Percentiles rank a stretch among this genome's conserved stretches.
These are phyloP conservation scores for Chaetodon trifasciatus DNA, from an alignment of 2,797 vertebrate species.

Conservation along the genomic window DNA sequence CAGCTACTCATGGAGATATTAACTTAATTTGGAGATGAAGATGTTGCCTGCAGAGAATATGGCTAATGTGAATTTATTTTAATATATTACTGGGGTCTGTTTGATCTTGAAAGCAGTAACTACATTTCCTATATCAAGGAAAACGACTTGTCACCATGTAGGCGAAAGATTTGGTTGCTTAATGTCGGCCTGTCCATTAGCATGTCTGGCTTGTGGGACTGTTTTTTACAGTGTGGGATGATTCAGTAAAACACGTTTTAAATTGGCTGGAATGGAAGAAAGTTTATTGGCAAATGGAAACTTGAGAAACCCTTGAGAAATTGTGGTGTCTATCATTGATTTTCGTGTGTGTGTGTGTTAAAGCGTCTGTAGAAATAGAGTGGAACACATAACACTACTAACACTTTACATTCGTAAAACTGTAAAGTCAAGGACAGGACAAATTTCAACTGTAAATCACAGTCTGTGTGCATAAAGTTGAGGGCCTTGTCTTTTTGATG, in stretches of 20 bases:
- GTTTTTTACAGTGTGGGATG: background rate
- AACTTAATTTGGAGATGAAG: slow-evolving; percentile 1
- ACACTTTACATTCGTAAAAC: background rate
- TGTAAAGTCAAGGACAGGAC: background rate
- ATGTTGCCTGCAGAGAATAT: background rate
- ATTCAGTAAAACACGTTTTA: background rate
- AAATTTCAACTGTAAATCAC: background rate
- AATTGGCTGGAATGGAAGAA: background rate
- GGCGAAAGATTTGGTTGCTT: slow-evolving; percentile 13
- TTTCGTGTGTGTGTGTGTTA: background rate
- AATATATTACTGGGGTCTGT: background rate
- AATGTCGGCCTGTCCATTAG: background rate
- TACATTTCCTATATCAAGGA: background rate
- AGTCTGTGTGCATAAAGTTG: background rate
- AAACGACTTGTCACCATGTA: background rate
- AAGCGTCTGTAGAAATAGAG: background rate
- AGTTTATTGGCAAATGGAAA: slow-evolving; percentile 2
- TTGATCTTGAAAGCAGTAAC: background rate
- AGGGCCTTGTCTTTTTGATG: slow-evolving; percentile 15
- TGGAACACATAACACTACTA: background rate
- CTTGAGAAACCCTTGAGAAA: background rate
- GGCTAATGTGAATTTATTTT: slow-evolving; percentile 9
- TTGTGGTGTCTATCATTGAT: background rate
- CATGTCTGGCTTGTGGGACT: background rate
- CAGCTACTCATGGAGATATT: background rate